These are phyloP conservation scores for Coleophora flavipennella DNA, from an alignment of 2,888 invertebrate species.

Conservation along the genomic window DNA sequence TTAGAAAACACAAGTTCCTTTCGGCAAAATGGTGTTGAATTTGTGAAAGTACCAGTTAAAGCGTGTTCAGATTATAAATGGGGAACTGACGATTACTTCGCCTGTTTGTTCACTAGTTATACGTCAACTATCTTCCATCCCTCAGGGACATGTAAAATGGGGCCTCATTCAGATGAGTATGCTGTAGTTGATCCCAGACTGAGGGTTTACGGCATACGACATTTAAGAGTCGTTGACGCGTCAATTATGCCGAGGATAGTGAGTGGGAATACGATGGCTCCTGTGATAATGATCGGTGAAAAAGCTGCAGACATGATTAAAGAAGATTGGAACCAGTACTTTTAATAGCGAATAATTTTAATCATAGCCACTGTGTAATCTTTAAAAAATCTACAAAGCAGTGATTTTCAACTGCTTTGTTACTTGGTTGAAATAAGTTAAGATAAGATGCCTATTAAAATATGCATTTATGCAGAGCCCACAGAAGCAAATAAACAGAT, in stretches of 20 bases:
- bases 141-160: slow-evolving; percentile 55
- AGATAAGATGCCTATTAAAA: too few relatives aligned
- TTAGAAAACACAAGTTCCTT: slow-evolving; percentile 73
- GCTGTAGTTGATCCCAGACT: slow-evolving; percentile 47
- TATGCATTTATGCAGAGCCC: too few relatives aligned
- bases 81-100: slow-evolving; percentile 76
- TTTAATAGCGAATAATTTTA: slow-evolving; percentile 3
- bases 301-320: slow-evolving; percentile 51
- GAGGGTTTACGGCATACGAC: slow-evolving; percentile 41
- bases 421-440: too few relatives aligned
- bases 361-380: too few relatives aligned
- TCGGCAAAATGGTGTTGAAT: slow-evolving; percentile 59
- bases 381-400: too few relatives aligned
- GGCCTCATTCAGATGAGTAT: slow-evolving; percentile 41
- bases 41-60: slow-evolving; percentile 69
- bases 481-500: too few relatives aligned
- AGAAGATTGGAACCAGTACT: slow-evolving; percentile 42
- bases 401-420: too few relatives aligned
- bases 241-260: slow-evolving; percentile 87
- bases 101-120: slow-evolving; percentile 76
- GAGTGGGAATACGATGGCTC: slow-evolving; percentile 87
- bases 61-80: slow-evolving; percentile 69
- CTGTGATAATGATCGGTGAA: slow-evolving; percentile 88
- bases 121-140: slow-evolving; percentile 68
- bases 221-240: slow-evolving; percentile 81